A percentile compares a stretch with the other conserved stretches of the same genome.
phyloP scores from a whole-genome alignment of 1,140 invertebrate genomes.

The Pentalonia nigronervosa region DNA sequence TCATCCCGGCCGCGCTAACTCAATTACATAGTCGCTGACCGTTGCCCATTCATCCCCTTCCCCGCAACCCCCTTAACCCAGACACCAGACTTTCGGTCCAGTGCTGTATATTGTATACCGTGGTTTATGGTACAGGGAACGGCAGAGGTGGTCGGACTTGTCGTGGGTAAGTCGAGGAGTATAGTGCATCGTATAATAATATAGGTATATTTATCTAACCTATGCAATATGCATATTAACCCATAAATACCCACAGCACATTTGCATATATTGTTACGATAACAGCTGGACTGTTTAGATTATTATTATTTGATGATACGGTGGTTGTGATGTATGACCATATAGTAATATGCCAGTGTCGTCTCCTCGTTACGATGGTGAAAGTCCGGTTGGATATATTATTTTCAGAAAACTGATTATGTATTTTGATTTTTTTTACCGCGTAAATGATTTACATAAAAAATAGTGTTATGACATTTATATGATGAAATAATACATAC shows the following conservation, averaged over 20 bases:
- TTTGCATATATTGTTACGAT: background rate
- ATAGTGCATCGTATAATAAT: background rate
- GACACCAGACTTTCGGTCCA: too few relatives aligned
- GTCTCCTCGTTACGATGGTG: background rate
- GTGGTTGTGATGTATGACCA: background rate
- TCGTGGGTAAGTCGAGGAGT: background rate
- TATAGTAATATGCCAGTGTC: background rate
- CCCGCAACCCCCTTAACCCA: background rate
- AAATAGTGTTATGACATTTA: background rate
- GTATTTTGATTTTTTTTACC: background rate
- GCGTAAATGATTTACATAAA: background rate
- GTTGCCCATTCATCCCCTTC: background rate
- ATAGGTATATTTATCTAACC: background rate
- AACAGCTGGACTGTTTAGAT: background rate
- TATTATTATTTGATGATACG: background rate
- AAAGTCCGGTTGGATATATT: background rate
- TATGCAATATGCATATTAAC: background rate
- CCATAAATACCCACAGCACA: background rate
- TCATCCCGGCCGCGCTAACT: conserved; percentile 27
- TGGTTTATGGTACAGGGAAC: background rate
- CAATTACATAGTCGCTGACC: conserved; percentile 31
- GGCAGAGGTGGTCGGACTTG: background rate
- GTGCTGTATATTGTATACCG: background rate
- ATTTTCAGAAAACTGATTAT: background rate
- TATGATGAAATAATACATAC: background rate